Percentiles rank a stretch among this genome's conserved stretches.
Conservation (phyloP, 64 coral and sea anemone species). For the Acropora yongei region DNA sequence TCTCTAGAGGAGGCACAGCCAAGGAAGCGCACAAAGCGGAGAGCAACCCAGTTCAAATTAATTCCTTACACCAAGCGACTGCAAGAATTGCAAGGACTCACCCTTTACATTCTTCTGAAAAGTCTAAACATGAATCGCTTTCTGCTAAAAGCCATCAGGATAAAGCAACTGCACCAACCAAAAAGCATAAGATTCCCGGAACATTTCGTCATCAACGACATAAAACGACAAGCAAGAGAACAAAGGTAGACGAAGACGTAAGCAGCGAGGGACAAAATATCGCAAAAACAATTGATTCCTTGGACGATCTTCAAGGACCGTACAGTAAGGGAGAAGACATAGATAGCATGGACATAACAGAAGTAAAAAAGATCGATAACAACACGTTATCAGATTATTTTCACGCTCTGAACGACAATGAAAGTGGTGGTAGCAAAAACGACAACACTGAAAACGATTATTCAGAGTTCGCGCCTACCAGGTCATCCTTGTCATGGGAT, state of each 20-base stretch:
- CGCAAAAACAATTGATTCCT: conserved; percentile 38
- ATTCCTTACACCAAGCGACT: no score
- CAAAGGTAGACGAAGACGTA: conserved; percentile 9
- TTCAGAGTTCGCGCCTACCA: conserved; percentile 31
- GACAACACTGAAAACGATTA: conserved; percentile 24
- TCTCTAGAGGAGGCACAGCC: not conserved
- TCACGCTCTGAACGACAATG: conserved; percentile 83
- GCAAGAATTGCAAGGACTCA: not conserved
- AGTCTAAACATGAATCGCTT: not conserved
- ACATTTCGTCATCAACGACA: not conserved
- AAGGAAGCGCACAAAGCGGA: not conserved
- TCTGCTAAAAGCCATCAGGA: not conserved
- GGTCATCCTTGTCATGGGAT: conserved; percentile 10
- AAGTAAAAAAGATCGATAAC: conserved; percentile 81
- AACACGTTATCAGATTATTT: conserved; percentile 85
- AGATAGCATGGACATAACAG: conserved; percentile 51
- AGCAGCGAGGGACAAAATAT: conserved; percentile 28
- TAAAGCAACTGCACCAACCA: not conserved
- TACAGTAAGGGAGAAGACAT: conserved; percentile 69
- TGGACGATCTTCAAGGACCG: conserved; percentile 71
- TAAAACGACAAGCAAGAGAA: not conserved
- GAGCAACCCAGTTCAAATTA: not conserved
- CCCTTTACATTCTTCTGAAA: not conserved
- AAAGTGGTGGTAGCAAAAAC: conserved; percentile 13
- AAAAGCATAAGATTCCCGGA: not conserved